phyloP scores from a whole-genome alignment of 37 sponge, comb jelly and placozoan species.

The Spongilla lacustris region DNA sequence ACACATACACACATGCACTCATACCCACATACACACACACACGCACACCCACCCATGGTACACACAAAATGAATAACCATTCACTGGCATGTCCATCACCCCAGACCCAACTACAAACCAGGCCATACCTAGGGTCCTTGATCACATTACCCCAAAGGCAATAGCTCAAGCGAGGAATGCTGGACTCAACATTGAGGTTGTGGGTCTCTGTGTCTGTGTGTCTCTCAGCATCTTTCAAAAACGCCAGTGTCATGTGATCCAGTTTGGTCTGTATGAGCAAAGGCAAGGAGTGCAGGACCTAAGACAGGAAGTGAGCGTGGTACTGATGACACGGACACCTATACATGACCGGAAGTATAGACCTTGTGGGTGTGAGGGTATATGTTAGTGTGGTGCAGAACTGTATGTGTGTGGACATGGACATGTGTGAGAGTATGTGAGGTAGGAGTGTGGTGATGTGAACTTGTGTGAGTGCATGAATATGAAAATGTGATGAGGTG shows the following conservation, averaged over 20 bases:
- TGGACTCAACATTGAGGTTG: conserved; percentile 55
- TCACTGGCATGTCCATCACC: no score
- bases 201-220: conserved; percentile 48
- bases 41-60: not conserved
- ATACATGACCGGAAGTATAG: no score
- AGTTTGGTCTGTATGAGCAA: conserved; percentile 15
- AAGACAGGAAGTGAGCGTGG: not conserved
- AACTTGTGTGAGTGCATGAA: no score
- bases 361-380: no score
- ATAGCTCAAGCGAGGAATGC: conserved; percentile 8
- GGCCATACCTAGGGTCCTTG: conserved; percentile 82
- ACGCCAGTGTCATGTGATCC: conserved; percentile 15
- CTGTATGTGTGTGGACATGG: no score
- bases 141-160: conserved; percentile 90
- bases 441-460: no score
- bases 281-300: conserved; percentile 4
- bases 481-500: no score
- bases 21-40: conserved; percentile 3
- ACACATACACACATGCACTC: conserved; percentile 20
- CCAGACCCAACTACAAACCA: no score
- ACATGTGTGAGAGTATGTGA: no score
- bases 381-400: no score
- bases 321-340: no score
- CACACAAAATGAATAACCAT: no score
- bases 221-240: conserved; percentile 24